A percentile compares a stretch with the other conserved stretches of the same genome.
Conservation (phyloP, 1,140 invertebrate genomes). For the Bombus ignitus region DNA sequence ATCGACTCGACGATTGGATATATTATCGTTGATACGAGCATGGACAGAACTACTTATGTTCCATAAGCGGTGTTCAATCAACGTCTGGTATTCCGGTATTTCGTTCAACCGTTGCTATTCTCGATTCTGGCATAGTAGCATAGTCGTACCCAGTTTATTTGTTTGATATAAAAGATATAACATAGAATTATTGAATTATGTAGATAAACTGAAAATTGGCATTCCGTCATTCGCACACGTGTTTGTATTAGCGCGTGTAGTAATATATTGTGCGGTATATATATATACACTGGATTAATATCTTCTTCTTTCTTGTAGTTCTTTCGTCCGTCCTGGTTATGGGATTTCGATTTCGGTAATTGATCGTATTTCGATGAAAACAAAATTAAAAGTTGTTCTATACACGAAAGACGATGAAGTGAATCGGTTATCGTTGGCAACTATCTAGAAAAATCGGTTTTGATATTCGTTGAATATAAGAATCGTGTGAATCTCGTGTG, state of each 20-base stretch:
- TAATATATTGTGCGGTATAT: neutral
- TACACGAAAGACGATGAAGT: neutral
- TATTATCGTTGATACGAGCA: neutral
- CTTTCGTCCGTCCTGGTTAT: neutral
- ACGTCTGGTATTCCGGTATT: constrained; percentile 49
- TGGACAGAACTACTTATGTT: neutral
- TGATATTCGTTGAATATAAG: neutral
- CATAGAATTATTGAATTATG: neutral
- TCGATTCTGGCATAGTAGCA: constrained; percentile 59
- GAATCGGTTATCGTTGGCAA: neutral
- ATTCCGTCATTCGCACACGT: neutral
- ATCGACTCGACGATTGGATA: neutral
- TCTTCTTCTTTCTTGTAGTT: neutral
- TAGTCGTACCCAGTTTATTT: constrained; percentile 26
- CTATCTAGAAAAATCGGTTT: neutral
- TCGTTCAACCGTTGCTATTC: constrained; percentile 57
- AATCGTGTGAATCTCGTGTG: constrained; percentile 8
- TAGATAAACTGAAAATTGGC: neutral
- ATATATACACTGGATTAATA: neutral
- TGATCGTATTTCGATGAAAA: neutral
- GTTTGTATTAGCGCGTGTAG: neutral
- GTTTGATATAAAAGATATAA: constrained; percentile 9
- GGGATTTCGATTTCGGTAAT: neutral
- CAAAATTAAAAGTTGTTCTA: neutral
- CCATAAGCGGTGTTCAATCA: constrained; percentile 16